Evolutionary conservation across 1,140 invertebrate species (phyloP).

Genomic region (Bombus polaris): DNA sequence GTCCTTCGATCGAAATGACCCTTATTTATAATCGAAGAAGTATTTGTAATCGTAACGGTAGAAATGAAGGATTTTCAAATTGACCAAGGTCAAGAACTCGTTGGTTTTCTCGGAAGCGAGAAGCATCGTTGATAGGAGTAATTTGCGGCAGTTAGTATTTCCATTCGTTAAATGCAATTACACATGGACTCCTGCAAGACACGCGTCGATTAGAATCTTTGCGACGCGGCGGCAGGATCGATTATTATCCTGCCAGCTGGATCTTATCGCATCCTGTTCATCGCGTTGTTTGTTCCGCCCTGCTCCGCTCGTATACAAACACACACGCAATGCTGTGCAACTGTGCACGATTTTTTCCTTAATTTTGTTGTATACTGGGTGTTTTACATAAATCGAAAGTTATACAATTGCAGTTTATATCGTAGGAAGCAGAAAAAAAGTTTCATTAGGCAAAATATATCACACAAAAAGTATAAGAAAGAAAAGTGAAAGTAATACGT

Average conservation of each 20-base stretch:
- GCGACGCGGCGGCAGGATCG: slow-evolving; percentile 26
- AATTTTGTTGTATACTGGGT: neutral
- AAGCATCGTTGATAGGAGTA: neutral
- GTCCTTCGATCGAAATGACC: neutral
- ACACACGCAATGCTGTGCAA: neutral
- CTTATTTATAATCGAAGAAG: neutral
- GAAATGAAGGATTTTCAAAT: slow-evolving; percentile 21
- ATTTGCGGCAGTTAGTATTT: slow-evolving; percentile 40
- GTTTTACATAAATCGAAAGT: too few relatives aligned
- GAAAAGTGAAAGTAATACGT: too few relatives aligned
- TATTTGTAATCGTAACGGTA: neutral
- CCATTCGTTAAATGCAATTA: slow-evolving; percentile 44
- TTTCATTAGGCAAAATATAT: too few relatives aligned
- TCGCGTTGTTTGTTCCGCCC: neutral
- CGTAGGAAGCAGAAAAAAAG: too few relatives aligned
- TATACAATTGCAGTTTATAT: too few relatives aligned
- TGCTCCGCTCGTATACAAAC: neutral
- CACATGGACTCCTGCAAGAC: slow-evolving; percentile 20
- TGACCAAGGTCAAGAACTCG: slow-evolving; percentile 37
- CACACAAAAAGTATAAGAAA: too few relatives aligned
- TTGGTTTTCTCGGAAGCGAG: slow-evolving; percentile 24
- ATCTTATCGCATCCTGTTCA: slow-evolving; percentile 42
- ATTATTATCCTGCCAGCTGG: slow-evolving; percentile 34
- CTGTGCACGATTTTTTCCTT: neutral
- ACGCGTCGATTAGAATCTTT: slow-evolving; percentile 43